Evolutionary conservation across 2,797 vertebrate genomes (phyloP).

Genomic region (Alauda arvensis): DNA sequence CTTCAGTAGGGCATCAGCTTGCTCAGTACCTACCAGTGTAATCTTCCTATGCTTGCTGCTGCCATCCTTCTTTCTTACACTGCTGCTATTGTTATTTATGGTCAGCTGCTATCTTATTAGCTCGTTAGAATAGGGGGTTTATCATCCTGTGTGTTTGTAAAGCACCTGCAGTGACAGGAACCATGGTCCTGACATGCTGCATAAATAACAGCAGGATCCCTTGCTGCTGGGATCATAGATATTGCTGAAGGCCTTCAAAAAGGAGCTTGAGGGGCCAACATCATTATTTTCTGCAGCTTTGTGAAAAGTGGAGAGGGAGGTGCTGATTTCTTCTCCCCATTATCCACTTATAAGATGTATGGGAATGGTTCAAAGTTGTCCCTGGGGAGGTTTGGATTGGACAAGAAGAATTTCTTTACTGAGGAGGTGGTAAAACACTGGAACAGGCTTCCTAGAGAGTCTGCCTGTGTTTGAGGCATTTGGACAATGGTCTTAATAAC

Average conservation of each 20-base stretch:
- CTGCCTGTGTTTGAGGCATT: not conserved
- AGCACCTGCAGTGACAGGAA: not conserved
- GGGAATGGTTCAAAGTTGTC: not conserved
- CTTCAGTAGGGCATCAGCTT: not conserved
- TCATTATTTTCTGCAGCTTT: not conserved
- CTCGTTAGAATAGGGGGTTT: not conserved
- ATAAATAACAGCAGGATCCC: not conserved
- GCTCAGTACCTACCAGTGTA: not conserved
- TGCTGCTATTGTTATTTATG: conserved; percentile 23
- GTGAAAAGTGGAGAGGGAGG: not conserved
- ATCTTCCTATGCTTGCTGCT: not conserved
- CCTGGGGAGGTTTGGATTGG: not conserved
- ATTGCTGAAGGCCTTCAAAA: not conserved
- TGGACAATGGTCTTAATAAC: not conserved
- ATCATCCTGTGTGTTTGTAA: not conserved
- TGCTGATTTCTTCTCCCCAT: not conserved
- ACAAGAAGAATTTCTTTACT: not conserved
- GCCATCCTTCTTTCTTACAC: conserved; percentile 14
- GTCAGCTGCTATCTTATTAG: not conserved
- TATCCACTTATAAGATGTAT: rapidly evolving
- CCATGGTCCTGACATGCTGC: not conserved
- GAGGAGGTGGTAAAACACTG: rapidly evolving
- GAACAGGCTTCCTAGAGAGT: not conserved
- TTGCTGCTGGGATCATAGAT: not conserved
- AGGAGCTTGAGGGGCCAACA: not conserved